Evolutionary conservation across 2,888 invertebrate genomes (phyloP).

Genomic region (Drosophila birchii): DNA sequence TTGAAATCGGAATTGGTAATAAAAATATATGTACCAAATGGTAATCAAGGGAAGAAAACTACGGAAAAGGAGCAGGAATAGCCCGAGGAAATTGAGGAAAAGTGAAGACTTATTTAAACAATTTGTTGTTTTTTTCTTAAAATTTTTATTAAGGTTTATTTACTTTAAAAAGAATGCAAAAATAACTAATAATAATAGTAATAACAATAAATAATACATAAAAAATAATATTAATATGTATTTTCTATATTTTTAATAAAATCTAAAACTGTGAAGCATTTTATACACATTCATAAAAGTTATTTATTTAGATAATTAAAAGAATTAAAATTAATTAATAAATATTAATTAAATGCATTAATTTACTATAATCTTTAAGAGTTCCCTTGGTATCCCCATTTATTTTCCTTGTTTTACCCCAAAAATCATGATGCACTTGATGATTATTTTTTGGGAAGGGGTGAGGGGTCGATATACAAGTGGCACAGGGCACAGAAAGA

Average conservation of each 20-base stretch:
- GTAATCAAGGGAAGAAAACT: neutral
- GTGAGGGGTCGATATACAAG: slow-evolving; percentile 26
- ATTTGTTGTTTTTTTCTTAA: too few species aligned
- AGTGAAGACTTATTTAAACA: too few species aligned
- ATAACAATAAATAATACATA: too few species aligned
- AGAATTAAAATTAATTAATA: neutral
- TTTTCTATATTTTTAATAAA: too few species aligned
- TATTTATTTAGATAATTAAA: too few species aligned
- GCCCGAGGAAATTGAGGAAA: neutral
- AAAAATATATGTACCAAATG: neutral
- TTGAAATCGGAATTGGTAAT: slow-evolving; percentile 15
- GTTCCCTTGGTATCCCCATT: neutral
- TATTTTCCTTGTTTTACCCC: neutral
- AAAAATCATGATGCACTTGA: slow-evolving; percentile 26
- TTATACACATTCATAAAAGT: too few species aligned
- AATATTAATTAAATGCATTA: neutral
- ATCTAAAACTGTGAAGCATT: too few species aligned
- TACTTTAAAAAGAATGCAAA: too few species aligned
- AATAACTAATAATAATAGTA: too few species aligned
- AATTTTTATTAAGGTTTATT: too few species aligned
- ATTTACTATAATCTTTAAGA: neutral
- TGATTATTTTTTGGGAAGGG: slow-evolving; percentile 14
- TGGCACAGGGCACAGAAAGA: slow-evolving; percentile 34
- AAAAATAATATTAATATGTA: too few species aligned
- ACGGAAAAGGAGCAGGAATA: neutral